A percentile compares a stretch with the other conserved stretches of the same genome.
phyloP scores from a whole-genome alignment of 2,888 invertebrate species.

The Sericinus montela region DNA sequence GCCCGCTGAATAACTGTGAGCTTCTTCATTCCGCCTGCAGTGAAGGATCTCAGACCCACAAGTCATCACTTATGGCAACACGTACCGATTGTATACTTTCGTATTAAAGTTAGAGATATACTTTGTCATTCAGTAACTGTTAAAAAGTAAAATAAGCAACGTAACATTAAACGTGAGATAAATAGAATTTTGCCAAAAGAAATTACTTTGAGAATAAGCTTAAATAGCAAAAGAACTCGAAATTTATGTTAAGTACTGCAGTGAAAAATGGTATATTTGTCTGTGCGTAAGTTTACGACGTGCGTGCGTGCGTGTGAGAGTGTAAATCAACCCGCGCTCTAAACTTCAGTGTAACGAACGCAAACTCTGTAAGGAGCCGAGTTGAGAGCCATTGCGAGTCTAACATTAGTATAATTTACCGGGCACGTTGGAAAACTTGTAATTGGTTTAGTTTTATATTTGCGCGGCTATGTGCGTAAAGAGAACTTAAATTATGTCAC shows the following conservation, averaged over 20 bases:
- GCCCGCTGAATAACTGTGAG: too few relatives aligned
- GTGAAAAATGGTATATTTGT: conserved; percentile 8
- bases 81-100: too few relatives aligned
- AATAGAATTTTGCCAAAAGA: too few relatives aligned
- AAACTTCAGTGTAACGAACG: conserved; percentile 44
- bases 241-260: conserved; percentile 2
- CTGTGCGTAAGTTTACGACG: conserved; percentile 18
- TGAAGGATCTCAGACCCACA: too few relatives aligned
- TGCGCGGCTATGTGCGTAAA: conserved; percentile 49
- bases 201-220: too few relatives aligned
- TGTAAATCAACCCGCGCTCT: conserved; percentile 33
- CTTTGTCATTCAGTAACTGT: too few relatives aligned
- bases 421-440: conserved; percentile 73
- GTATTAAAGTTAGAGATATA: too few relatives aligned
- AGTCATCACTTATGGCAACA: too few relatives aligned
- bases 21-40: too few relatives aligned
- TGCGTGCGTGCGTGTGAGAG: conserved; percentile 32
- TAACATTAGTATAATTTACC: conserved; percentile 67
- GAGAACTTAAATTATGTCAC: conserved; percentile 39
- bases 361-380: conserved; percentile 50
- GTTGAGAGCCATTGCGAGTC: conserved; percentile 55
- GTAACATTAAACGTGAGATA: neutral
- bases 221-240: conserved; percentile 1
- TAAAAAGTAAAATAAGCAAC: too few relatives aligned
- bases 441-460: conserved; percentile 75